Base-by-base conservation (phyloP, 2,113 vertebrate species). In the Thomomys bottae region DNA sequence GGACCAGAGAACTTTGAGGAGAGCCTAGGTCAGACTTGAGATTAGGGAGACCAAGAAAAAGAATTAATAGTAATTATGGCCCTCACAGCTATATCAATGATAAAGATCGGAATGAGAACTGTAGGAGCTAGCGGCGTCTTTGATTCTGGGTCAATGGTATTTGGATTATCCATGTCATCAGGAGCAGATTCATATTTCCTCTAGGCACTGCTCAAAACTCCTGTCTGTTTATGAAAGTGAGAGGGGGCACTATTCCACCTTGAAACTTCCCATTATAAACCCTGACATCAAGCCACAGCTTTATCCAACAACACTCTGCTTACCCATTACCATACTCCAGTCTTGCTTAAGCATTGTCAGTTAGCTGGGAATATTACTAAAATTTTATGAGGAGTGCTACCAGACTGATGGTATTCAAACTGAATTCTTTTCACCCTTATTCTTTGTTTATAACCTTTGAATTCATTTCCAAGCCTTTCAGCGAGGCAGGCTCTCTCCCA, bases 381-480 rank as follows among this genome's bases (percentile, higher is more conserved):
- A 64, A 70, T 42, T 30, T 30, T 21, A 49, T 38, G 26, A 21
- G 10, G 34, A 94, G 49, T 34, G 12, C 34, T 57, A 28, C n/a
- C 45, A 72, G 45, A 73, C 73, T 70, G 36, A 17, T 34, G 28
- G 32, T 79, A 38, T 17, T 92, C 59, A 15, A 59, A 32, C 73
- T 66, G 77, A 94, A 90, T 95, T 77, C 59, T 73, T 72, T 73
- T 82, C 77, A 84, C 7, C 49, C 54, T 93, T 90, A 84, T 76
- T 89, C 61, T 80, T 82, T 92, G 68, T 88, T 88, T 93, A 90
- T 36, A 90, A 72, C 79, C 54, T 88, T 84, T 88, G 45, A 94
- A 82, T 83, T 94, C 61, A 78, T 88, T 92, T 88, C 40, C 42
- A 49, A 64, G 40, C 0, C 70, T 88, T 76, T 28, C 23, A 68